A percentile compares a stretch with the other conserved stretches of the same genome.
Evolutionary conservation across 2,888 invertebrate species (phyloP).

Genomic region (Girardia tigrina): DNA sequence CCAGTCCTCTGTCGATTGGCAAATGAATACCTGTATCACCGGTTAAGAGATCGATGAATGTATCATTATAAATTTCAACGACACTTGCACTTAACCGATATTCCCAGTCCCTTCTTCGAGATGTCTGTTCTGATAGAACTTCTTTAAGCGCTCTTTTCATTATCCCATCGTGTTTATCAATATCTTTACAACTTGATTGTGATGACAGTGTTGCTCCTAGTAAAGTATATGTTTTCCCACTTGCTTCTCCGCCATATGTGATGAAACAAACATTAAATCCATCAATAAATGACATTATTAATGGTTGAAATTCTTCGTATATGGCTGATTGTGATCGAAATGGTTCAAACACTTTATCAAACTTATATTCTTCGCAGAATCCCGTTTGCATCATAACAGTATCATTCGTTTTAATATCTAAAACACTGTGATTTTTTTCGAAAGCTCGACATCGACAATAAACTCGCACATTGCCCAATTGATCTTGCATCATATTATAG

Average conservation of each 20-base stretch:
- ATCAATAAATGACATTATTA: constrained; percentile 33
- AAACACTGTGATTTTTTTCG: constrained; percentile 21
- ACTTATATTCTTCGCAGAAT: background rate
- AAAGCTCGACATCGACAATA: constrained; percentile 31
- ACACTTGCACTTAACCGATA: constrained; percentile 1
- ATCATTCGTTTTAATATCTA: constrained; percentile 16
- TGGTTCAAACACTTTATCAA: constrained; percentile 25
- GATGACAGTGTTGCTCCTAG: background rate
- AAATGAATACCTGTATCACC: constrained; percentile 17
- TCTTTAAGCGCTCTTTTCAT: constrained; percentile 15
- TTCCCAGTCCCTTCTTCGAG: constrained; percentile 26
- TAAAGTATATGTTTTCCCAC: constrained; percentile 34
- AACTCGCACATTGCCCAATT: constrained; percentile 31
- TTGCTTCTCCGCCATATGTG: constrained; percentile 35
- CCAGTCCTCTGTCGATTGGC: constrained; percentile 30
- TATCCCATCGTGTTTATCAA: constrained; percentile 1
- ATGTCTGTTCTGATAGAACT: background rate
- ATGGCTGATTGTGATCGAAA: background rate
- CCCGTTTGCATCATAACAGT: constrained; percentile 18
- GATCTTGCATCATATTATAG: constrained; percentile 32
- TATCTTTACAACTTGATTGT: background rate
- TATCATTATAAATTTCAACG: constrained; percentile 34
- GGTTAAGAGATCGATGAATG: constrained; percentile 25
- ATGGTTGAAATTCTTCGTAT: constrained; percentile 33
- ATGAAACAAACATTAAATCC: constrained; percentile 35